Evolutionary conservation across 2,888 invertebrate genomes (phyloP), one percentile per base, ranked within the genome.

Genomic region (Synergus umbraculus): DNA sequence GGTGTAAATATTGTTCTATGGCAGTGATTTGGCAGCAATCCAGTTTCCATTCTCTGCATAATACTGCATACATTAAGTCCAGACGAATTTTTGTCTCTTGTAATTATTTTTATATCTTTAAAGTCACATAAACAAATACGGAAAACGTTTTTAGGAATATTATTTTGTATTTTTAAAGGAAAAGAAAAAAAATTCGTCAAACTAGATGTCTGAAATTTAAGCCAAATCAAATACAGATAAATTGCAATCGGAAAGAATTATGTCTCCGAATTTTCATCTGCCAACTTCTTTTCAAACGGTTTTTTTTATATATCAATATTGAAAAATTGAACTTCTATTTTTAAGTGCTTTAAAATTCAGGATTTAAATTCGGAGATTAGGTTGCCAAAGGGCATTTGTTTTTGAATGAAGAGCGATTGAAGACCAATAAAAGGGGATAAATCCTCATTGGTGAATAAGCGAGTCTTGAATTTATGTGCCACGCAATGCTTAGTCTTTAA

Each of bases 401-500:
- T 54, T 58, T 76, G 44, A 80, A 54, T 37, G 69, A 69, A 64
- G 37, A 58, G 37, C 12, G 37, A 41, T 37, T 64, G 54, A 49
- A 15, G 54, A 76, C 46, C 54, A 76, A 65, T 29, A 41, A 22
- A 66, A 64, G 46, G 73, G 12, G 29, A 22, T 66, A 63, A 63
- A 44, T 54, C 54, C 54, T 9, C n/a, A 79, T 77, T 82, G 78
- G 79, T 76, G 46, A 76, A 18, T 80, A 81, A 76, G 79, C 69
- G 79, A 81, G 64, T 78, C 76, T 82, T 73, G 64, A 82, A 81
- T 81, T 78, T 80, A 80, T 78, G 81, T 83, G 81, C 80, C 82
- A 79, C 73, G 49, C 81, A 82, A 79, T 79, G 81, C 78, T 77
- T 83, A 83, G 83, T 78, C 80, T 54, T 79, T 85, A 83, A 83